phyloP scores from a whole-genome alignment of 2,113 vertebrate species.

The Ondatra zibethicus region DNA sequence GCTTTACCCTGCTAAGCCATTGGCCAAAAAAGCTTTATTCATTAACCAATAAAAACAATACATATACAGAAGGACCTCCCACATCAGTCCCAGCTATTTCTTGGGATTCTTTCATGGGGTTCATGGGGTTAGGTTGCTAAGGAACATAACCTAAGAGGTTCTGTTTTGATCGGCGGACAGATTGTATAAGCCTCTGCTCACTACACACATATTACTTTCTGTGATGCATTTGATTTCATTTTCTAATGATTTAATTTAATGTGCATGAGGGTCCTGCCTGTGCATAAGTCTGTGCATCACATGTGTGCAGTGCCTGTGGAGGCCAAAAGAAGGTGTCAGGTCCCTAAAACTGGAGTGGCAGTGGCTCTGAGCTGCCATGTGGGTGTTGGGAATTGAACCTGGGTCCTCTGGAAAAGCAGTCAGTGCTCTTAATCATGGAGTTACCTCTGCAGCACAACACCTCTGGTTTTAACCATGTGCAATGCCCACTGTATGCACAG shows the following conservation, averaged over 20 bases:
- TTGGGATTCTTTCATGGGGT: not conserved
- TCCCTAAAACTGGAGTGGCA: too few relatives aligned
- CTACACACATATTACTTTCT: too few relatives aligned
- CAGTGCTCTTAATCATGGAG: too few relatives aligned
- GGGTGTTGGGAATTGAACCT: not conserved
- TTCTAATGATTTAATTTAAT: not conserved
- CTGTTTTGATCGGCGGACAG: not conserved
- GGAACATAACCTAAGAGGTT: not conserved
- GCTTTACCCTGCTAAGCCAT: too few relatives aligned
- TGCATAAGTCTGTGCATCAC: too few relatives aligned
- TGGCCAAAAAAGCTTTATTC: too few relatives aligned
- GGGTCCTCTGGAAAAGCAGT: too few relatives aligned
- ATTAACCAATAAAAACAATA: too few relatives aligned
- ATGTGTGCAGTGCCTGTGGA: too few relatives aligned
- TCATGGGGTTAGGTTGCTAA: not conserved
- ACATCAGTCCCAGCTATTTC: not conserved
- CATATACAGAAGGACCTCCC: too few relatives aligned
- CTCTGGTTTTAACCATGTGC: not conserved
- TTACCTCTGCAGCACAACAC: not conserved
- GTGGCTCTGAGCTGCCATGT: not conserved
- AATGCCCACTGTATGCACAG: not conserved
- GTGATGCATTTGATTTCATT: not conserved
- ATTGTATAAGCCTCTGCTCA: not conserved
- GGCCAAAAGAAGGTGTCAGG: too few relatives aligned
- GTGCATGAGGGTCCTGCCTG: not conserved